A percentile compares a stretch with the other conserved stretches of the same genome.
Conservation (phyloP, 37 sponge, comb jelly and placozoan species). For the Haliclona indistincta region DNA sequence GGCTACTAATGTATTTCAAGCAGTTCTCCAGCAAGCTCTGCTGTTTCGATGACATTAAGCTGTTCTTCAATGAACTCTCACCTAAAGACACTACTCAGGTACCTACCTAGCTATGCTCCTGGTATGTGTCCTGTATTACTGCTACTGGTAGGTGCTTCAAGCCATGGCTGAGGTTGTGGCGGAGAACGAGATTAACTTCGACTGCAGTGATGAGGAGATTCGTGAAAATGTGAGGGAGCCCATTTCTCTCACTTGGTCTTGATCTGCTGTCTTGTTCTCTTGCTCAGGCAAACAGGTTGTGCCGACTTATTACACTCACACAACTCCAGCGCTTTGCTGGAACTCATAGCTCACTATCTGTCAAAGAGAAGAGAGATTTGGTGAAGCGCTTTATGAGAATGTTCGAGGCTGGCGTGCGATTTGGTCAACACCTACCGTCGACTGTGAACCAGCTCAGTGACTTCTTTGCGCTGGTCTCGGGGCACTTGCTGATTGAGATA, state of each 20-base stretch:
- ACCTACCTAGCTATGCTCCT: not conserved
- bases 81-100: too few relatives aligned
- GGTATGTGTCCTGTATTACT: not conserved
- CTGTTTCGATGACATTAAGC: constrained; percentile 72
- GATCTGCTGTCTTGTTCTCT: constrained; percentile 2
- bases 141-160: constrained; percentile 3
- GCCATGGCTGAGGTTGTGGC: constrained; percentile 9
- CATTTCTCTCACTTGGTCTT: not conserved
- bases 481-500: constrained; percentile 60
- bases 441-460: constrained; percentile 46
- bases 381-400: constrained; percentile 14
- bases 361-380: constrained; percentile 25
- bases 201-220: constrained; percentile 31
- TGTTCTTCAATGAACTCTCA: too few relatives aligned
- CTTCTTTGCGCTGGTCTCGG: constrained; percentile 56
- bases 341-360: not conserved
- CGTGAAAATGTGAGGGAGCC: constrained; percentile 44
- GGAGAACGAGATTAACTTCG: constrained; percentile 37
- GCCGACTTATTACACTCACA: constrained; percentile 28
- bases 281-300: constrained; percentile 23
- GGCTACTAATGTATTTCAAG: constrained; percentile 66
- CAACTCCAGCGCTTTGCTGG: constrained; percentile 53
- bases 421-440: constrained; percentile 2
- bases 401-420: constrained; percentile 28
- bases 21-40: constrained; percentile 71